A percentile compares a stretch with the other conserved stretches of the same genome.
Evolutionary conservation across 1,140 invertebrate species (phyloP).

Genomic region (Brachionus plicatilis): DNA sequence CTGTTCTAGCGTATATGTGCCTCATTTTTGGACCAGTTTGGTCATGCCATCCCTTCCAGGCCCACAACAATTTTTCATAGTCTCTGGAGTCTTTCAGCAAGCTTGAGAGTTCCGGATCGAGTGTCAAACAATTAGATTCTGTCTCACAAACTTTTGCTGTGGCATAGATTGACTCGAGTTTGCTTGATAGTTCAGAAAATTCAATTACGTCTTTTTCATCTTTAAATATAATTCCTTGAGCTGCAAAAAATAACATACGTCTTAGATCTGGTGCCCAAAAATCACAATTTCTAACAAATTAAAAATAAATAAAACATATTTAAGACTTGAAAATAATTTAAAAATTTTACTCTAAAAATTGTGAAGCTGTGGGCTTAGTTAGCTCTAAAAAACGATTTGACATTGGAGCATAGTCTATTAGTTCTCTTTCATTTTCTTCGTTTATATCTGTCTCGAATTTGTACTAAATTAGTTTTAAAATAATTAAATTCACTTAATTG

Average conservation of each 20-base stretch:
- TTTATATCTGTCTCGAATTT: constrained; percentile 26
- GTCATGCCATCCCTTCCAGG: constrained; percentile 50
- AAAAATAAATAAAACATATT: neutral
- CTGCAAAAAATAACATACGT: constrained; percentile 18
- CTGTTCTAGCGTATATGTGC: constrained; percentile 43
- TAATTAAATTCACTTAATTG: neutral
- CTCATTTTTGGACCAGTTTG: constrained; percentile 45
- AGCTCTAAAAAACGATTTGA: constrained; percentile 4
- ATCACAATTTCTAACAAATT: neutral
- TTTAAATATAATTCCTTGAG: constrained; percentile 9
- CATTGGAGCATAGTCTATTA: constrained; percentile 21
- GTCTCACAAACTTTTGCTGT: constrained; percentile 43
- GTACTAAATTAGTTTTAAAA: neutral
- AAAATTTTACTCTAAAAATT: constrained; percentile 29
- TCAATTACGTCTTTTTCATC: constrained; percentile 13
- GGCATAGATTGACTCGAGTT: constrained; percentile 45
- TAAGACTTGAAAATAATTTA: neutral
- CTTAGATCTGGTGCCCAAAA: constrained; percentile 25
- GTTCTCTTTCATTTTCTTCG: neutral
- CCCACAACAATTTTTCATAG: constrained; percentile 43
- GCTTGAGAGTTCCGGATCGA: constrained; percentile 45
- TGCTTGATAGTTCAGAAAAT: constrained; percentile 7
- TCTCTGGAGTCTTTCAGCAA: constrained; percentile 46
- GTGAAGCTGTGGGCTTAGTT: neutral
- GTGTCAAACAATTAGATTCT: constrained; percentile 23